A percentile compares a stretch with the other conserved stretches of the same genome.
phyloP scores from a whole-genome alignment of 2,113 vertebrate genomes.

The Lanius collurio region DNA sequence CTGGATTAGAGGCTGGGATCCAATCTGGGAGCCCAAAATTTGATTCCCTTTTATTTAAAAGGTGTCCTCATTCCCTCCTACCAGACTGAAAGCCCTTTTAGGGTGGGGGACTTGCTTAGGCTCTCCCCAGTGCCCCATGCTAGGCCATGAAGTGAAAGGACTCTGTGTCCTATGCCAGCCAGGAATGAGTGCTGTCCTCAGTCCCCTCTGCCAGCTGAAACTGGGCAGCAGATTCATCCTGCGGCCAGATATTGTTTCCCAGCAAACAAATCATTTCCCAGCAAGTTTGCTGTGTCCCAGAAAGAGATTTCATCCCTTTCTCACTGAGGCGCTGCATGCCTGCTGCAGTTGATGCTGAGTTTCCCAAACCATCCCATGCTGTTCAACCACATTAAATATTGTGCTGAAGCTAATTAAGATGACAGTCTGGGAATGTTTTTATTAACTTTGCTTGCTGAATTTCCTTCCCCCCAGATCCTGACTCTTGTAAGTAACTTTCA shows the following conservation, averaged over 20 bases:
- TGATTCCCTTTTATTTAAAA: neutral
- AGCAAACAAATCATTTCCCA: neutral
- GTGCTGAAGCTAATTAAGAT: slow-evolving; percentile 51
- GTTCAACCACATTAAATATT: slow-evolving; percentile 43
- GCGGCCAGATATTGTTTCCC: neutral
- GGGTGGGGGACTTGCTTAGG: neutral
- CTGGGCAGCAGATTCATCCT: neutral
- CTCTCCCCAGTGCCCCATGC: neutral
- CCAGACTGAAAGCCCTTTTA: neutral
- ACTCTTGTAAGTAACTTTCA: neutral
- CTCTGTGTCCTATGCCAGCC: neutral
- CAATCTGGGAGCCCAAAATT: neutral
- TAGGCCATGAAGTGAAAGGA: neutral
- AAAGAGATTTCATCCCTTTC: neutral
- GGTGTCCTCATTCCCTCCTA: neutral
- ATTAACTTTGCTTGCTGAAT: slow-evolving; percentile 28
- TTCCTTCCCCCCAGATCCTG: neutral
- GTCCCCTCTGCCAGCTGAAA: neutral
- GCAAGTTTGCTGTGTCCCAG: neutral
- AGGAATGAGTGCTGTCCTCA: neutral
- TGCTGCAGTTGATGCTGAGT: neutral
- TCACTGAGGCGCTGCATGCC: neutral
- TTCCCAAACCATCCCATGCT: slow-evolving; percentile 45
- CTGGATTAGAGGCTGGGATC: neutral
- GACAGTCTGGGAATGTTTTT: slow-evolving; percentile 46